These are phyloP conservation scores for Entosphenus tridentatus DNA, from an alignment of 2,113 vertebrate genomes.

Conservation along the genomic window DNA sequence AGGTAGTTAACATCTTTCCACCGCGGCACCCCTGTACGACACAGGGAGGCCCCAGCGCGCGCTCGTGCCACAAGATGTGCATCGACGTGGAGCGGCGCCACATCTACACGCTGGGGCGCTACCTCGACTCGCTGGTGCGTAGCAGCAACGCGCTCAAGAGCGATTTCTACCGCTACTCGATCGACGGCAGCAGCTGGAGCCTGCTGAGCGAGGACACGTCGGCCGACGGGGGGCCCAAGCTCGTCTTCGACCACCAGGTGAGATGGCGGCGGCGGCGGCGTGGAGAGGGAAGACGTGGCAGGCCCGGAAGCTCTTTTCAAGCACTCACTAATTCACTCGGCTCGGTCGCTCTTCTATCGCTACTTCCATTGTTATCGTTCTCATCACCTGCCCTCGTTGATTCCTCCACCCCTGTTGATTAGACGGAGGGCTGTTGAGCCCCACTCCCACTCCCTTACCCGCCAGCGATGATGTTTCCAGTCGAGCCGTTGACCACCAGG, in stretches of 20 bases:
- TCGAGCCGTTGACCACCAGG: too few relatives aligned
- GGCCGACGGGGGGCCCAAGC: conserved; percentile 69
- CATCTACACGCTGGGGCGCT: conserved; percentile 86
- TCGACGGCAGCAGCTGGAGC: conserved; percentile 77
- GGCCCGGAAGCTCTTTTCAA: too few relatives aligned
- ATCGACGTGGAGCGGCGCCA: conserved; percentile 81
- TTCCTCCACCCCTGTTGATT: too few relatives aligned
- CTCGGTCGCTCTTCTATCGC: too few relatives aligned
- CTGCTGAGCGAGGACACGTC: conserved; percentile 83
- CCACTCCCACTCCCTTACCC: too few relatives aligned
- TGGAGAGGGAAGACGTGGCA: too few relatives aligned
- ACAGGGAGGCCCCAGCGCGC: conserved; percentile 76
- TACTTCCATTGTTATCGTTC: too few relatives aligned
- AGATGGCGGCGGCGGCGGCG: not conserved
- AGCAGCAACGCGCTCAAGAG: conserved; percentile 96
- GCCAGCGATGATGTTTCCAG: too few relatives aligned
- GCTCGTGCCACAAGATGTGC: conserved; percentile 98
- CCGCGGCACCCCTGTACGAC: not conserved
- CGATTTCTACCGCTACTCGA: conserved; percentile 91
- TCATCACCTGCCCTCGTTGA: too few relatives aligned
- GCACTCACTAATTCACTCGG: too few relatives aligned
- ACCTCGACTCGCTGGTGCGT: conserved; percentile 85
- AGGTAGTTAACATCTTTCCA: too few relatives aligned
- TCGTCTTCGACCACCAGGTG: conserved; percentile 98
- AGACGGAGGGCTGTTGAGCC: too few relatives aligned